A percentile compares a stretch with the other conserved stretches of the same genome.
Evolutionary conservation across 2,888 invertebrate genomes (phyloP).

Genomic region (Ligdia adustata): DNA sequence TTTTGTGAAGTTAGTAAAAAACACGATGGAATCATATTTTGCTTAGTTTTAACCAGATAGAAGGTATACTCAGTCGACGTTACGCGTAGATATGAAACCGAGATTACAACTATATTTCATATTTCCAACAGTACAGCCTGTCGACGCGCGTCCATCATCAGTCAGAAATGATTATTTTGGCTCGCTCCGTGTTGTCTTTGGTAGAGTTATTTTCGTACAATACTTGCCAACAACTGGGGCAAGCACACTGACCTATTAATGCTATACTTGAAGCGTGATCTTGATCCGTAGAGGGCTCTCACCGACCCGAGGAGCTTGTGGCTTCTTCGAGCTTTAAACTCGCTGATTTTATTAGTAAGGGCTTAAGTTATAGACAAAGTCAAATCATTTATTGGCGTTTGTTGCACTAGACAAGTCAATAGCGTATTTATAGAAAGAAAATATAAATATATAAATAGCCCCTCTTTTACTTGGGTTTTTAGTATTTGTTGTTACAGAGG

Average conservation of each 20-base stretch:
- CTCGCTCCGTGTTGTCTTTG: conserved; percentile 22
- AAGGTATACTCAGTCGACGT: no score
- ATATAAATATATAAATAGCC: no score
- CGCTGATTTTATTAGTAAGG: no score
- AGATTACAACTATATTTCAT: neutral
- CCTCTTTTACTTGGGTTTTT: no score
- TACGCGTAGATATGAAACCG: neutral
- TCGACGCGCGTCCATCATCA: conserved; percentile 30
- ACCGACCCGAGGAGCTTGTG: neutral
- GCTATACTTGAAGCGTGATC: conserved; percentile 28
- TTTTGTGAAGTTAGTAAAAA: no score
- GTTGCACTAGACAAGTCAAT: no score
- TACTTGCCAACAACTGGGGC: conserved; percentile 31
- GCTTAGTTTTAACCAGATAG: no score
- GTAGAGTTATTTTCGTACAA: conserved; percentile 32
- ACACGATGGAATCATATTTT: no score
- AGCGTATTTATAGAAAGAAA: no score
- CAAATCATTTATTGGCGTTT: neutral
- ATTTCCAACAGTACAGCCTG: conserved; percentile 12
- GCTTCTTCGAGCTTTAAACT: conserved; percentile 3
- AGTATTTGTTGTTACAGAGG: no score
- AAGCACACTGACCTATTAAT: conserved; percentile 35
- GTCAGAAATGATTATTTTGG: conserved; percentile 24
- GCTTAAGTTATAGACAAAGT: neutral
- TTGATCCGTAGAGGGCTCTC: conserved; percentile 21